A percentile compares a stretch with the other conserved stretches of the same genome.
phyloP scores from a whole-genome alignment of 2,113 vertebrate species.

The Arenaria interpres region DNA sequence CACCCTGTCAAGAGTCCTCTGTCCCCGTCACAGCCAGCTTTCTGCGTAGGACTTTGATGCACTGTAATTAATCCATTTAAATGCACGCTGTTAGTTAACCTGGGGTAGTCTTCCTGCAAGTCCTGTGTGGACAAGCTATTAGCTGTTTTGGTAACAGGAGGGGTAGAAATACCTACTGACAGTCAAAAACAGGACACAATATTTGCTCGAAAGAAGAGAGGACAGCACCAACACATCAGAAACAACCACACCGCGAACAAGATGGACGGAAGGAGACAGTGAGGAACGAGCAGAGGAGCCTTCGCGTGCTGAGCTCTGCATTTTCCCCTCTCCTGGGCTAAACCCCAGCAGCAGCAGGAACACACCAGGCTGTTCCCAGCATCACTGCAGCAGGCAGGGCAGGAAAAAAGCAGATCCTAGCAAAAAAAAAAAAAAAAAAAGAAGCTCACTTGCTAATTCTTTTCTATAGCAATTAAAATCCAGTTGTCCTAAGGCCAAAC shows the following conservation, averaged over 20 bases:
- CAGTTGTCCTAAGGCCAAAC: background rate
- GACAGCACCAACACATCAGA: background rate
- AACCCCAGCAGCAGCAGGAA: background rate
- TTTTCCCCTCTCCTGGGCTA: background rate
- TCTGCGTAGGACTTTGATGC: background rate
- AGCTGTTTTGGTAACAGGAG: background rate
- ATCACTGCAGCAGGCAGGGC: background rate
- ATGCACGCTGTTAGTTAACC: background rate
- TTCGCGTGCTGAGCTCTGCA: accelerated
- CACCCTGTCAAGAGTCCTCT: background rate
- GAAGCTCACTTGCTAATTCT: background rate
- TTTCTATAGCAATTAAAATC: background rate
- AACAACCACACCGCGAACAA: background rate
- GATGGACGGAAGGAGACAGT: background rate
- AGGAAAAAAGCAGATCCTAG: background rate
- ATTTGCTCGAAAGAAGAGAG: background rate
- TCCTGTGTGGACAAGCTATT: background rate
- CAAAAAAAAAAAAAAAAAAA: background rate
- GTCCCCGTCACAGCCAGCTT: background rate
- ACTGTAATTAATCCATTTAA: conserved; percentile 35
- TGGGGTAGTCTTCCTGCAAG: background rate
- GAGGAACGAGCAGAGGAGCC: background rate
- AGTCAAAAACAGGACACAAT: background rate
- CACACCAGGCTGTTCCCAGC: background rate
- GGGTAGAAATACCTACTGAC: background rate